Evolutionary conservation across 2,113 vertebrate species (phyloP), one percentile per base, ranked within the genome.

Genomic region (Coryphaenoides rupestris): DNA sequence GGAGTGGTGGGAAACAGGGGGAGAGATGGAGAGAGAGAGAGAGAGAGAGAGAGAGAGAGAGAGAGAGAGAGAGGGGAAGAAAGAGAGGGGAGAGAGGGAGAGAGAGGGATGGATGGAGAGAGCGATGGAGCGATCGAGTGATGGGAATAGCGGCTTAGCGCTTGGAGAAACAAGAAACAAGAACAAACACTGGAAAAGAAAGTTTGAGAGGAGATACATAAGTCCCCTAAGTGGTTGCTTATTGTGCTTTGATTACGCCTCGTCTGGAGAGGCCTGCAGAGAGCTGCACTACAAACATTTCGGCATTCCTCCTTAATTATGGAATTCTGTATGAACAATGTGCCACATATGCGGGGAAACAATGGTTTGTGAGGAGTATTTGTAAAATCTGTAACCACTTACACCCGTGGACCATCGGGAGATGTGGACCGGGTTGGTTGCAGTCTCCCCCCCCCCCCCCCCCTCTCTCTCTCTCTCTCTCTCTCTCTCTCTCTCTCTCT

Each of bases 261-360:
- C 82, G 75, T 85, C 86, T 86, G 75, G 71, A 62, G 79, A 85
- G 75, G 68, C 72, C 63, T 69, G 73, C 68, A 68, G 73, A 72
- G 76, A 71, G 65, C 81, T 70, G 68, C 77, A 71, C 83, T 78
- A 78, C 78, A 85, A 86, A 88, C 83, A 77, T 70, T 83, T 86
- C 67, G 77, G 84, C 87, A 86, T 90, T 90, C 88, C 79, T 82
- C 53, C 74, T 80, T 88, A 87, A 92, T 90, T 89, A 84, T 87
- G 81, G 84, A 90, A 87, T 88, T 82, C 81, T 85, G 81, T 74
- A 83, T 75, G 77, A 87, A 87, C 77, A 76, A 80, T 73, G 73
- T 47, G 66, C 75, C 72, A 62, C 70, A 45, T 73, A 78, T 79
- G 71, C 63, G 54, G 65, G 64, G 62, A 70, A 89, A 88, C 88